phyloP scores from a whole-genome alignment of 2,888 invertebrate genomes.

The Brachylomia viminalis region DNA sequence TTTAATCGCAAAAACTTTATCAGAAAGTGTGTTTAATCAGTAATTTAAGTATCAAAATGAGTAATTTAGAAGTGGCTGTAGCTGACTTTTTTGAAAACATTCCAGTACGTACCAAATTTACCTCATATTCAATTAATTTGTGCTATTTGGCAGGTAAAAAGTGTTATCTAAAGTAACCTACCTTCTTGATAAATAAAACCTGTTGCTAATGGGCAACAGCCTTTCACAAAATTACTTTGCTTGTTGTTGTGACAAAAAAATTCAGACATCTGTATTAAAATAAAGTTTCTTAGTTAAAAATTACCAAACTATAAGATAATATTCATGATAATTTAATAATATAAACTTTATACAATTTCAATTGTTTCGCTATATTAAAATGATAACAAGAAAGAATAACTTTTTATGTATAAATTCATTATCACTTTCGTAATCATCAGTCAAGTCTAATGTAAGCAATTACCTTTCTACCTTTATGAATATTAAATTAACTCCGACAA shows the following conservation, averaged over 20 bases:
- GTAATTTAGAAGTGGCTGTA: conserved; percentile 77
- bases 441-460: background rate
- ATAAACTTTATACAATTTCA: background rate
- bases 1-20: conserved; percentile 7
- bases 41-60: conserved; percentile 69
- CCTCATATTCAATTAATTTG: background rate
- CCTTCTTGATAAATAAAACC: background rate
- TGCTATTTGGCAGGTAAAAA: background rate
- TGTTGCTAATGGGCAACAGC: background rate
- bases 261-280: background rate
- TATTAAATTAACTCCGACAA: background rate
- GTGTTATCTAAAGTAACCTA: conserved; percentile 1
- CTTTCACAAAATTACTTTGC: background rate
- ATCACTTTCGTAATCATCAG: background rate
- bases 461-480: background rate
- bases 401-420: background rate
- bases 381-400: background rate
- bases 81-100: conserved; percentile 74
- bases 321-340: background rate
- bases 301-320: background rate
- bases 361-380: background rate
- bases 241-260: background rate
- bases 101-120: conserved; percentile 75
- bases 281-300: background rate
- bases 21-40: conserved; percentile 15